Evolutionary conservation across 2,888 invertebrate genomes (phyloP), one percentile per base, ranked within the genome.

Genomic region (Acrobasis consociella): DNA sequence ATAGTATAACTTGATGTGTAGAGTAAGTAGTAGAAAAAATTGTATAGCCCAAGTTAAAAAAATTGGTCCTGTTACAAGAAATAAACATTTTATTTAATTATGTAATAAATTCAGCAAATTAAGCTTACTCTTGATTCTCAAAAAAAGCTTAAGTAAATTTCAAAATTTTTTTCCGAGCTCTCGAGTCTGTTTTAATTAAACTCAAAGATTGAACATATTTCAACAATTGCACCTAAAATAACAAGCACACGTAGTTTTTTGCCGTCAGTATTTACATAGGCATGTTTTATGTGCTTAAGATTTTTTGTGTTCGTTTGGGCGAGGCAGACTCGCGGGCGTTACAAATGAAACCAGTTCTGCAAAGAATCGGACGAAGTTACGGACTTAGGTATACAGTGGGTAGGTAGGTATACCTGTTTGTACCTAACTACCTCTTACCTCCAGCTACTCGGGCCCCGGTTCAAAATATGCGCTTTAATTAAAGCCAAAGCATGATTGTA

Each of bases 241-340:
- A 31, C 8, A 31, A 58, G 52, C 5, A n/a, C 22, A 37, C 52
- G n/a, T 7, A 31, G 52, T 52, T 52, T 52, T 52, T 52, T 31
- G n/a, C 22, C 22, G 22, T 22, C 8, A 22, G n/a, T 52, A 52
- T 56, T 22, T 17, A 56, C 56, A 42, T 60, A 52, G 10, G 37
- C 49, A 11, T 16, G 38, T 22, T 10, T 51, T 38, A 50, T 49
- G 59, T 50, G 38, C 38, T 42, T 60, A 51, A 60, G 17, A 3
- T 52, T 51, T 60, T 62, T 62, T 62, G n/a, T 49, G 55, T 53
- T 55, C 11, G 78, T 75, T 78, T 78, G 81, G 84, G 79, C 76
- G 78, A 81, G 79, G 81, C 83, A 89, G 90, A 88, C 89, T 82
- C 70, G 82, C 88, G 87, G 90, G 87, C 89, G 85, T 81, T 87